Evolutionary conservation across 1,140 invertebrate species (phyloP).

Genomic region (Forficula auricularia): DNA sequence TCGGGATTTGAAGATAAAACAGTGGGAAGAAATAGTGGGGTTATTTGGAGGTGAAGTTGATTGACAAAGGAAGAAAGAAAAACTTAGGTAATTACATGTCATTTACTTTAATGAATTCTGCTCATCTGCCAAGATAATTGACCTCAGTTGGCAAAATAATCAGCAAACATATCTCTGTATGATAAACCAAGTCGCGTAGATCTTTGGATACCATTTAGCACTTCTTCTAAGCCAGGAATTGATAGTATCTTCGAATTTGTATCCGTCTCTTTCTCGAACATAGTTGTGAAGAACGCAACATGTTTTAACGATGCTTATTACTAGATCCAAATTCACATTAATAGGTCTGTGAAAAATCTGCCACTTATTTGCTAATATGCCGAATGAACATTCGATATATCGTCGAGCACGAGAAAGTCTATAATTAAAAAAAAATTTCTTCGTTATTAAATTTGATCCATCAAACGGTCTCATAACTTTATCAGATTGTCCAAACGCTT

Average conservation of each 20-base stretch:
- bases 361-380: constrained; percentile 24
- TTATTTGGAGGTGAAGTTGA: neutral
- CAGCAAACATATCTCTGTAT: constrained; percentile 9
- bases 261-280: constrained; percentile 10
- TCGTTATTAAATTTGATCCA: constrained; percentile 12
- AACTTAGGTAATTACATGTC: neutral
- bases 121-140: constrained; percentile 11
- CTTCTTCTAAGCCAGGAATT: neutral
- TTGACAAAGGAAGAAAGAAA: neutral
- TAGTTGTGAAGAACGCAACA: constrained; percentile 19
- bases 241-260: constrained; percentile 5
- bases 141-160: constrained; percentile 11
- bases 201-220: neutral
- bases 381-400: constrained; percentile 30
- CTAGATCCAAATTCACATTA: constrained; percentile 18
- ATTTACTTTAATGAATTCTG: neutral
- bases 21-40: neutral
- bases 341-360: constrained; percentile 22
- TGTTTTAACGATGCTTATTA: constrained; percentile 18
- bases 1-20: neutral
- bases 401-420: constrained; percentile 20
- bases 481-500: constrained; percentile 25
- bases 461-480: constrained; percentile 22
- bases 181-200: neutral
- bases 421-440: constrained; percentile 28